Evolutionary conservation across 2,797 vertebrate species (phyloP), one percentile per base, ranked within the genome.

Genomic region (Synaphobranchus kaupii): DNA sequence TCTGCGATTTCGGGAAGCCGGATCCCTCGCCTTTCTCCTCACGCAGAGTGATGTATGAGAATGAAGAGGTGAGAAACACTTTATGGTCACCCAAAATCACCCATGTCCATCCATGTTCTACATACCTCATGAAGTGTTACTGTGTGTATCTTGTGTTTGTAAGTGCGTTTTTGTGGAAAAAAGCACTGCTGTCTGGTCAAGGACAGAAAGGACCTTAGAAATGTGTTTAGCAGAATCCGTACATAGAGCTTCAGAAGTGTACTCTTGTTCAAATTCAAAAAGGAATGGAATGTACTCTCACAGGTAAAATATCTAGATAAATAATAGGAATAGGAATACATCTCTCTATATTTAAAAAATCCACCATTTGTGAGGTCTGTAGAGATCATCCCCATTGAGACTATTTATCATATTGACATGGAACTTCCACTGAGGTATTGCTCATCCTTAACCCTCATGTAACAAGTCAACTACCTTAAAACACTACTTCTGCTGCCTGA

Each of bases 21-120:
- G 97, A 99, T 34, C 98, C 99, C 0, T 99, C 99, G 0, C 99
- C 99, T 25, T 99, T 99, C 94, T 99, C 99, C 25, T 99, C 99
- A 68, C 97, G 98, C 15, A 96, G 98, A 92, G 98, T 99, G 66
- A 99, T 99, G 99, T 99, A 99, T 94, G 99, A 99, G 91, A 99
- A 99, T 86, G 99, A 99, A 91, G 98, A 99, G 97, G 98, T 99
- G 92, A 28, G 87, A 17, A 63, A 47, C 7, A 60, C 48, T 88
- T 63, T 54, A 22, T 85, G 85, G 87, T 89, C 12, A 73, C 87
- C 56, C 50, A 76, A 34, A 39, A 76, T 76, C 31, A 76, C 34
- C 71, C 6, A 9, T 68, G 25, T 68, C 25, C 25, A 68, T 28
- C 63, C n/a, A 28, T 68, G 4, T 20, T 47, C 17, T 3, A 34